A percentile compares a stretch with the other conserved stretches of the same genome.
Conservation (phyloP, 2,113 vertebrate genomes). For the Lepisosteus osseus region DNA sequence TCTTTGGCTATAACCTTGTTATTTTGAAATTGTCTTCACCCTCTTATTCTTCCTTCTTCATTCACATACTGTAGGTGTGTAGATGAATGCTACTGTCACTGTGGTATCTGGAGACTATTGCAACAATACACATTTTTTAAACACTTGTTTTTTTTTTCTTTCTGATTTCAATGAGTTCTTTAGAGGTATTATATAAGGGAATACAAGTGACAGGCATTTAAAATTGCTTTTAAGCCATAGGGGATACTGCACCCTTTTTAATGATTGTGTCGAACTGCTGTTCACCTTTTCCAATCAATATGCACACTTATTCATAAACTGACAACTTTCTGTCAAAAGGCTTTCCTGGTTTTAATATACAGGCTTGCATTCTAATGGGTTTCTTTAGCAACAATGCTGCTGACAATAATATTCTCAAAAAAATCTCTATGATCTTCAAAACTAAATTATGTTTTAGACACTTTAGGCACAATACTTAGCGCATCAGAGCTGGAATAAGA, state of each 20-base stretch:
- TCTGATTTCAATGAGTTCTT: conserved; percentile 58
- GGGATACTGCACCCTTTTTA: conserved; percentile 61
- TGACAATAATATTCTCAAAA: conserved; percentile 57
- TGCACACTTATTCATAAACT: conserved; percentile 67
- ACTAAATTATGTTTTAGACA: conserved; percentile 55
- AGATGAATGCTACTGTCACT: conserved; percentile 42
- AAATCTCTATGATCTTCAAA: conserved; percentile 51
- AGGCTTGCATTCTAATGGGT: conserved; percentile 72
- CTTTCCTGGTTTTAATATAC: conserved; percentile 70
- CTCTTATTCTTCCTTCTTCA: conserved; percentile 10
- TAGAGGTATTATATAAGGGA: conserved; percentile 62
- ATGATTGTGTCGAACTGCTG: conserved; percentile 75
- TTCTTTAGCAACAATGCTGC: conserved; percentile 65
- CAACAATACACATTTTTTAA: conserved; percentile 49
- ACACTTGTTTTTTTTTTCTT: no score
- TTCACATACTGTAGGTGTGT: conserved; percentile 57
- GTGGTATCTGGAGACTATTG: conserved; percentile 43
- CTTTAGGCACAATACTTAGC: conserved; percentile 32
- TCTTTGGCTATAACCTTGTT: no score
- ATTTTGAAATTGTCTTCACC: no score
- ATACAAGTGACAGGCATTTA: conserved; percentile 72
- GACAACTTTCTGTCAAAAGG: conserved; percentile 63
- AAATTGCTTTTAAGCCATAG: conserved; percentile 71
- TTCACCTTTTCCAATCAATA: conserved; percentile 77
- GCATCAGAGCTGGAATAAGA: background rate